Evolutionary conservation across 2,113 vertebrate genomes (phyloP).

Genomic region (Brachypteracias leptosomus): DNA sequence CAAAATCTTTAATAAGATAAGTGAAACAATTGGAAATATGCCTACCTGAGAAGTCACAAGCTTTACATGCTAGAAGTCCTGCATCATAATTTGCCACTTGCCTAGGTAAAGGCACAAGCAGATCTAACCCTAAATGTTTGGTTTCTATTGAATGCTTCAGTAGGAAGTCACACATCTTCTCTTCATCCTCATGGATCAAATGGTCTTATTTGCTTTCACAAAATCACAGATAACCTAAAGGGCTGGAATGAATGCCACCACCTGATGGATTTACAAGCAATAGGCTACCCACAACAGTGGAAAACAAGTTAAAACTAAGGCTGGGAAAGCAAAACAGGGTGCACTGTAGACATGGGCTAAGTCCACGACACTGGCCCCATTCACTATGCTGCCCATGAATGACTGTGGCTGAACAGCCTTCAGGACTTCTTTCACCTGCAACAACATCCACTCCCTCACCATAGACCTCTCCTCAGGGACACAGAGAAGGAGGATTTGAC

Average conservation of each 20-base stretch:
- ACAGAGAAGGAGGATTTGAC: not conserved
- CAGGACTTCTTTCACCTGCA: not conserved
- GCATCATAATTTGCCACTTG: not conserved
- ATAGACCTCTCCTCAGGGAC: not conserved
- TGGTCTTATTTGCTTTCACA: not conserved
- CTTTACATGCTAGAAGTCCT: not conserved
- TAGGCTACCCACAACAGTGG: not conserved
- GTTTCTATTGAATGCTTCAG: not conserved
- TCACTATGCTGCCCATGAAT: not conserved
- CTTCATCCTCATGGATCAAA: not conserved
- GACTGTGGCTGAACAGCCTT: not conserved
- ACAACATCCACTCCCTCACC: not conserved
- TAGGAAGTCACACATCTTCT: not conserved
- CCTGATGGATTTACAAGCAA: not conserved
- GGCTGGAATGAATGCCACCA: not conserved
- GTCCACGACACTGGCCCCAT: not conserved
- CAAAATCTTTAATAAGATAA: not conserved
- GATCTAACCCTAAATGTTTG: not conserved
- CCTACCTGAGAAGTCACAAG: not conserved
- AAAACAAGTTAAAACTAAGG: not conserved
- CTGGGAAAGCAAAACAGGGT: not conserved
- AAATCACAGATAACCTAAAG: not conserved
- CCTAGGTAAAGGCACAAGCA: not conserved
- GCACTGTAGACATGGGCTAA: not conserved
- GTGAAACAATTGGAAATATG: not conserved